Conservation (phyloP, 2,113 vertebrate genomes). For the Aldabrachelys gigantea region DNA sequence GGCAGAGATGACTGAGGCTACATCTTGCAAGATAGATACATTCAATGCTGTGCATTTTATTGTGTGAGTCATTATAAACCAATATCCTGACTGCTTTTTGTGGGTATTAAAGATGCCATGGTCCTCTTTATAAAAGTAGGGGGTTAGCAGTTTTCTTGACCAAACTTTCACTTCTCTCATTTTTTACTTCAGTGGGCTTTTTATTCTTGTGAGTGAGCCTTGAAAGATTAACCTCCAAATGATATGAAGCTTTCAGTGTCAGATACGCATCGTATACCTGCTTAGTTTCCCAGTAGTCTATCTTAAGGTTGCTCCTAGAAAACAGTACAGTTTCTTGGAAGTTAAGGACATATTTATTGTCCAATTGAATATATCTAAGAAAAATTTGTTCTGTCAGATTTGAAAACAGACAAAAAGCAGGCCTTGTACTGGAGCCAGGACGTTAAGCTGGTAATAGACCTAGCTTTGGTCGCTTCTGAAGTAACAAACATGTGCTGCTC, state of each 20-base stretch:
- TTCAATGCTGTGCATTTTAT: not conserved
- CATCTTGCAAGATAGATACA: not conserved
- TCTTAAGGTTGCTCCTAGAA: conserved; percentile 15
- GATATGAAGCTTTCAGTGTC: not conserved
- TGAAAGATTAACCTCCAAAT: not conserved
- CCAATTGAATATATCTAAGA: conserved; percentile 61
- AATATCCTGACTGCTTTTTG: not conserved
- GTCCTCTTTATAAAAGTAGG: not conserved
- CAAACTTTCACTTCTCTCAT: not conserved
- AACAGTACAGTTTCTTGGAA: conserved; percentile 38
- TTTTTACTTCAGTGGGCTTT: not conserved
- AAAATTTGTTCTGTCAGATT: conserved; percentile 67
- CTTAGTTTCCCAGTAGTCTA: not conserved
- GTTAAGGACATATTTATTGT: conserved; percentile 33
- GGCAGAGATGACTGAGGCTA: not conserved
- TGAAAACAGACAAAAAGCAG: conserved; percentile 27
- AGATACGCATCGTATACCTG: not conserved
- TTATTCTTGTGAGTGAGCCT: not conserved
- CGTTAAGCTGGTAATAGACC: conserved; percentile 7
- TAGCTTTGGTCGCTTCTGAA: not conserved
- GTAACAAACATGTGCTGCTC: not conserved
- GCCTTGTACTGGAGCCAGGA: not conserved
- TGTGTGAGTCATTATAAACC: not conserved
- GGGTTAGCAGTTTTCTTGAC: not conserved
- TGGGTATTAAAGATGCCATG: not conserved